A percentile compares a stretch with the other conserved stretches of the same genome.
These are phyloP conservation scores for Brevimyrus niger DNA, from an alignment of 2,113 vertebrate genomes.

Conservation along the genomic window DNA sequence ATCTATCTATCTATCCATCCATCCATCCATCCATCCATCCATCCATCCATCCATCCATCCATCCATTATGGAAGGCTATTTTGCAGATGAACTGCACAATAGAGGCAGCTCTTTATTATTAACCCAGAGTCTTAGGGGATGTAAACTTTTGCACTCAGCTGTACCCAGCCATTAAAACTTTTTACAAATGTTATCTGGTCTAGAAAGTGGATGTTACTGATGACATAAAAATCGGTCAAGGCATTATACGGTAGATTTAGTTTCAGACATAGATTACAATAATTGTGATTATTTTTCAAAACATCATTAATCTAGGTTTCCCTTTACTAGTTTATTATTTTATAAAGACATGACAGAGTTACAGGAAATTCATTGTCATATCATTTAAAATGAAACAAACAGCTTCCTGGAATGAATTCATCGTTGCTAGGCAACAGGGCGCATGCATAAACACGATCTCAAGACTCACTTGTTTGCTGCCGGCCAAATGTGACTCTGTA, in stretches of 20 bases:
- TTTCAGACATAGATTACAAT: neutral
- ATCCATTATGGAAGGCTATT: too few species aligned
- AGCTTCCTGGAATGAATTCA: neutral
- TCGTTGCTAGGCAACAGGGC: neutral
- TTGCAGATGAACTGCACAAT: too few species aligned
- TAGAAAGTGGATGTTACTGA: neutral
- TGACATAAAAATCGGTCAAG: neutral
- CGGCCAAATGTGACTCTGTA: constrained; percentile 62
- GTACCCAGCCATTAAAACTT: neutral
- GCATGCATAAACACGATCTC: neutral
- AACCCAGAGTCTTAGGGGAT: too few species aligned
- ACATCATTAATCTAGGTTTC: neutral
- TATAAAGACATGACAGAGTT: neutral
- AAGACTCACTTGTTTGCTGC: constrained; percentile 62
- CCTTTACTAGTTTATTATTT: neutral
- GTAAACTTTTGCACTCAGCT: neutral
- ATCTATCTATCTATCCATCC: too few species aligned
- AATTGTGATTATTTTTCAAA: neutral
- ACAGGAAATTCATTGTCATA: neutral
- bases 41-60: too few species aligned
- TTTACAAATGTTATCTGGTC: neutral
- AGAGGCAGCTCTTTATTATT: too few species aligned
- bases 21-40: too few species aligned
- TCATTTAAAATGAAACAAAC: neutral
- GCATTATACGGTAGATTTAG: neutral